These are phyloP conservation scores for Okapia johnstoni DNA, from an alignment of 2,113 vertebrate species.

Conservation along the genomic window DNA sequence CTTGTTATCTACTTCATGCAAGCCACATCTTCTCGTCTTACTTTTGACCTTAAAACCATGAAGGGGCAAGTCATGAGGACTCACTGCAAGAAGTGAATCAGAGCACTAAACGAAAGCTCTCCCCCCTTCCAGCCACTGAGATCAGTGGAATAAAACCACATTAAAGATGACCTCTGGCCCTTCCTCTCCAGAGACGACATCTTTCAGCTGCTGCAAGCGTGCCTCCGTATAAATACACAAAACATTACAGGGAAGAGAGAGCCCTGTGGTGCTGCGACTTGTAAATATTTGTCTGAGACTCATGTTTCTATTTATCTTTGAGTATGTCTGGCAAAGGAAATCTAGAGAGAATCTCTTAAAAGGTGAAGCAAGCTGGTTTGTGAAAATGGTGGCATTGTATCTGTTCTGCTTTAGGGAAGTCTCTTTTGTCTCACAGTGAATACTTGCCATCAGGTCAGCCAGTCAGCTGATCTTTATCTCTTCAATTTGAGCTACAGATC, in stretches of 20 bases:
- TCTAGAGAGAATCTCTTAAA: constrained; percentile 49
- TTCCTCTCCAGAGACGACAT: constrained; percentile 51
- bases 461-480: background rate
- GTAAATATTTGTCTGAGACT: constrained; percentile 70
- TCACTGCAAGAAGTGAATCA: constrained; percentile 18
- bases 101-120: constrained; percentile 9
- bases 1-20: background rate
- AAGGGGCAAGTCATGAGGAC: background rate
- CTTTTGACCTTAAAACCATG: constrained; percentile 26
- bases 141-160: constrained; percentile 49
- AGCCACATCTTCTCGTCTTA: background rate
- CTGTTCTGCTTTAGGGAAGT: background rate
- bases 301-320: constrained; percentile 71
- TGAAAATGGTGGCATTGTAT: constrained; percentile 52
- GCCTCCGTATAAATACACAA: constrained; percentile 65
- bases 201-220: constrained; percentile 40
- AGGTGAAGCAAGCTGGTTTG: background rate
- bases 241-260: constrained; percentile 32
- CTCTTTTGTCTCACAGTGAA: background rate
- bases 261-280: constrained; percentile 31
- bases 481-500: background rate
- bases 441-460: background rate
- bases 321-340: constrained; percentile 32
- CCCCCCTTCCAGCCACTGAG: constrained; percentile 2
- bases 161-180: constrained; percentile 52